phyloP scores from a whole-genome alignment of 1,140 invertebrate genomes.

The Drosophila nigrodunni region DNA sequence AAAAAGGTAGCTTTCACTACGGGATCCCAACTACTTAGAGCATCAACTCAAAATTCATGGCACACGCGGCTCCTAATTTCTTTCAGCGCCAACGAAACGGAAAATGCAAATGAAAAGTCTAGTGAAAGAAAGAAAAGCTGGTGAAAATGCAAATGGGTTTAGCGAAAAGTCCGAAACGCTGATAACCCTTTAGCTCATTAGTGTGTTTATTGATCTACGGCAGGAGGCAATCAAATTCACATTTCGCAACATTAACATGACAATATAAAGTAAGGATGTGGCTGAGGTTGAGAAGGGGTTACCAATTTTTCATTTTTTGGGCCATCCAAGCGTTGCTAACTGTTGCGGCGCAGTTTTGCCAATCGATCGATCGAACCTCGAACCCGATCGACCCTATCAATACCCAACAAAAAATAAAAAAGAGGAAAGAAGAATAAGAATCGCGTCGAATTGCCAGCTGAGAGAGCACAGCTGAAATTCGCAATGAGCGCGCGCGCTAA shows the following conservation, averaged over 20 bases:
- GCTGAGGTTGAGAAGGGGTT: slow-evolving; percentile 3
- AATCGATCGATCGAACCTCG: slow-evolving; percentile 51
- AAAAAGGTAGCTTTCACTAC: slow-evolving; percentile 47
- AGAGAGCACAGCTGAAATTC: slow-evolving; percentile 70
- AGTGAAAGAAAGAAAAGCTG: slow-evolving; percentile 32
- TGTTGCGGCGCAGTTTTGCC: slow-evolving; percentile 60
- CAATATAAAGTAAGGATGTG: slow-evolving; percentile 55
- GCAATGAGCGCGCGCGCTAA: slow-evolving; percentile 78
- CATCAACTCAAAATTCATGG: slow-evolving; percentile 47
- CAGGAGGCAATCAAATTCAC: slow-evolving; percentile 76
- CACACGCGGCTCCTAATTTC: slow-evolving; percentile 54
- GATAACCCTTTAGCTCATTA: slow-evolving; percentile 67
- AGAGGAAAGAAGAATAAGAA: neutral
- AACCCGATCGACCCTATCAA: slow-evolving; percentile 37
- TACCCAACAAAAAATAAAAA: slow-evolving; percentile 3
- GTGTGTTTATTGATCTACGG: slow-evolving; percentile 69
- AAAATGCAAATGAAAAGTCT: slow-evolving; percentile 54
- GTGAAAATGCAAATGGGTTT: slow-evolving; percentile 68
- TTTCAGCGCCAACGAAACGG: slow-evolving; percentile 78
- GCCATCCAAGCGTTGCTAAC: slow-evolving; percentile 64
- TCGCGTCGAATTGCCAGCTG: slow-evolving; percentile 40
- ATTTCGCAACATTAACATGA: slow-evolving; percentile 79
- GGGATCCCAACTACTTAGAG: slow-evolving; percentile 45
- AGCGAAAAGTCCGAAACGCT: slow-evolving; percentile 12
- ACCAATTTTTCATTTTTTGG: neutral